These are phyloP conservation scores for Dendrolimus punctatus DNA, from an alignment of 1,140 invertebrate species.

Conservation along the genomic window DNA sequence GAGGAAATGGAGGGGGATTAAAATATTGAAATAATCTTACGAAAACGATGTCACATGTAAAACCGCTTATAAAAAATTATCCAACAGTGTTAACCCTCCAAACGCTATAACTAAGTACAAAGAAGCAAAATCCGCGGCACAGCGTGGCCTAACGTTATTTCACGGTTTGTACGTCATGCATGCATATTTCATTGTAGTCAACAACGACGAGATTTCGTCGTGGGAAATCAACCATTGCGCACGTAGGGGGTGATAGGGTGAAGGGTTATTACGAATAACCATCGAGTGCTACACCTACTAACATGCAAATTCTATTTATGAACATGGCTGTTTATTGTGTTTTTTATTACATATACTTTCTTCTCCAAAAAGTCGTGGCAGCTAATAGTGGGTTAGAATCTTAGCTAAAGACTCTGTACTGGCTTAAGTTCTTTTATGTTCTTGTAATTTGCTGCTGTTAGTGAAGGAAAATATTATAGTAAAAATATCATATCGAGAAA, in stretches of 20 bases:
- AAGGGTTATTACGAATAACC: conserved; percentile 14
- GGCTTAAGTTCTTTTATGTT: too few relatives aligned
- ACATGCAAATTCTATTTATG: too few relatives aligned
- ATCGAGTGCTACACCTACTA: conserved; percentile 3
- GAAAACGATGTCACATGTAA: too few relatives aligned
- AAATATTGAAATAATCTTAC: too few relatives aligned
- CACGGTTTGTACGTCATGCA: conserved; percentile 51
- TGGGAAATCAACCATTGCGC: conserved; percentile 51
- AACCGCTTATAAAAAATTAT: neutral
- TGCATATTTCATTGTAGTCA: conserved; percentile 59
- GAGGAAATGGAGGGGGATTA: too few relatives aligned
- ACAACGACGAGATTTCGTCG: conserved; percentile 41
- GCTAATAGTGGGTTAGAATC: too few relatives aligned
- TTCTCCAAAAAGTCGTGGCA: too few relatives aligned
- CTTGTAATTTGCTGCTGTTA: too few relatives aligned
- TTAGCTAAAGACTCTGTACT: too few relatives aligned
- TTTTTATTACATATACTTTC: neutral
- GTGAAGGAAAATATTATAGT: too few relatives aligned
- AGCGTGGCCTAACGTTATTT: conserved; percentile 47
- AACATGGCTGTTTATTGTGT: neutral
- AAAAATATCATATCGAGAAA: too few relatives aligned
- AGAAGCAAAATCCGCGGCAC: conserved; percentile 28
- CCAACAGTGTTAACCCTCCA: neutral
- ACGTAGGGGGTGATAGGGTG: conserved; percentile 8
- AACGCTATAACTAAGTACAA: conserved; percentile 2